Base-by-base conservation (phyloP, 2,888 invertebrate genomes). In the Mycalesis mineus region DNA sequence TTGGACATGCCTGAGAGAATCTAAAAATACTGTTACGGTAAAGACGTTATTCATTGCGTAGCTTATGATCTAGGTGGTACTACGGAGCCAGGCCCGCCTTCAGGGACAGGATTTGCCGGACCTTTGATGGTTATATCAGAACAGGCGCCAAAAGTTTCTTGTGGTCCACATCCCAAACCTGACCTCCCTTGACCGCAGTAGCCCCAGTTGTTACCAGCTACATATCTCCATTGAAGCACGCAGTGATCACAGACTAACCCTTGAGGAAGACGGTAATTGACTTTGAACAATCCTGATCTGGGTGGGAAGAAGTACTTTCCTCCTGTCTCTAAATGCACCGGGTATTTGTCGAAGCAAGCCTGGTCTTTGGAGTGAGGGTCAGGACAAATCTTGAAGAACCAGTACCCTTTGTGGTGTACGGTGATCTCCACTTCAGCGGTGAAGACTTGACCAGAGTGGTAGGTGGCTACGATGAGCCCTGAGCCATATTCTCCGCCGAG, bases 181-280 rank as follows among this genome's bases (percentile, higher is more conserved):
- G 93, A 93, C 40, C 91, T 92, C 0, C 94, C 94, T 70, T 94
- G 92, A 0, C 80, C 80, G 69, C 95, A 95, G 22, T 81, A 86
- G 0, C 95, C 95, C 95, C 95, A 96, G 75, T 95, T 95, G 73
- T 95, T 95, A 0, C 94, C 96, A 40, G 96, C 95, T 9, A 94
- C 90, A 73, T 97, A 97, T 66, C 93, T 91, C 97, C 97, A 97
- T 71, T 97, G 97, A 0, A 97, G 86, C 0, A 97, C 92, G 72
- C 97, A 97, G 71, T 95, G 95, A 0, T 91, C 90, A 71, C 97
- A 97, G 5, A 92, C 91, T 7, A 96, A 69, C n/a, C 91, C 92
- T 22, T 78, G 29, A 0, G 91, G 92, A 0, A 94, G 81, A 55
- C 91, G 88, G 63, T 93, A 93, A 51, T 90, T 91, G 42, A 94